Conservation (phyloP, 2,888 invertebrate genomes). For the Pantelozetes paolii region DNA sequence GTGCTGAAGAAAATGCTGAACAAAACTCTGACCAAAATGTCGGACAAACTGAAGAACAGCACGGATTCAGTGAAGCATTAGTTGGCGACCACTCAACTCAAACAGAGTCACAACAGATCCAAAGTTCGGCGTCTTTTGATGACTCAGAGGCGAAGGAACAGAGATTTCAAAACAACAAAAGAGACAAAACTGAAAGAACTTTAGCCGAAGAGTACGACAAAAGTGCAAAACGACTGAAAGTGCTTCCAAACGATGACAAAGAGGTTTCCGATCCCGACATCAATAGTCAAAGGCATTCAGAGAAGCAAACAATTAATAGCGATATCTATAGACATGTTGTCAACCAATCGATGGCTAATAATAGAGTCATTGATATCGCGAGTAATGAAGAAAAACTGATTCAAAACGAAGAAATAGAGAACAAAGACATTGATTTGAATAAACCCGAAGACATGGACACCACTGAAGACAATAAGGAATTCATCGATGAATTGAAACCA, state of each 20-base stretch:
- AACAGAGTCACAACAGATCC: constrained; percentile 51
- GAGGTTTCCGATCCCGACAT: constrained; percentile 11
- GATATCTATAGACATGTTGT: constrained; percentile 36
- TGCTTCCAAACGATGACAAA: constrained; percentile 35
- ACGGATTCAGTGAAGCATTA: constrained; percentile 50
- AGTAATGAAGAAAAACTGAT: constrained; percentile 39
- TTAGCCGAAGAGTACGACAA: constrained; percentile 46
- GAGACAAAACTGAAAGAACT: constrained; percentile 48
- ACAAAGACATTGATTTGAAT: constrained; percentile 8
- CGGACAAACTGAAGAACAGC: constrained; percentile 15
- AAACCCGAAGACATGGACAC: constrained; percentile 44
- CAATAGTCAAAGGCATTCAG: constrained; percentile 35
- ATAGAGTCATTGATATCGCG: constrained; percentile 39
- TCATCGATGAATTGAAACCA: constrained; percentile 39
- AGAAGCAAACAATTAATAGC: constrained; percentile 24
- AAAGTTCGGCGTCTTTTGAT: background rate
- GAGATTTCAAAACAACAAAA: constrained; percentile 51
- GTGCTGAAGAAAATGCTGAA: constrained; percentile 7
- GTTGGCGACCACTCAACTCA: constrained; percentile 51
- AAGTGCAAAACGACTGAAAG: constrained; percentile 39
- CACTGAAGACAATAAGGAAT: constrained; percentile 37
- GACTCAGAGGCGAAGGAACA: constrained; percentile 50
- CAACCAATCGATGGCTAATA: constrained; percentile 30
- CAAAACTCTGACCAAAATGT: constrained; percentile 11
- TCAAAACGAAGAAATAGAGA: constrained; percentile 30